Evolutionary conservation across 2,113 vertebrate genomes (phyloP).

Genomic region (Nettapus auritus): DNA sequence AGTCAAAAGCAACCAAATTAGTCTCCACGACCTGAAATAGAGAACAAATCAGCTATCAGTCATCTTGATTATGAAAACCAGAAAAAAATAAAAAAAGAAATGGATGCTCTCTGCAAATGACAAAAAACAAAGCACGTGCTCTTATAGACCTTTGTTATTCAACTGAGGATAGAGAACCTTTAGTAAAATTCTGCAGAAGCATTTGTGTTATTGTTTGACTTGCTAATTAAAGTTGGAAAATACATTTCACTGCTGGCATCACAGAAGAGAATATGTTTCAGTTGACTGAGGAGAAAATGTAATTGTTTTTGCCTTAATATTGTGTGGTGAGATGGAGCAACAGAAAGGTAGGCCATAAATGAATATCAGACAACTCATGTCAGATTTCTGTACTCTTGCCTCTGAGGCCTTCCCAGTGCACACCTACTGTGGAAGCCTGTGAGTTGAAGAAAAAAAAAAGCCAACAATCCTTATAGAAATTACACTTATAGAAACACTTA

Average conservation of each 20-base stretch:
- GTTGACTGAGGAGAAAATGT: constrained; percentile 27
- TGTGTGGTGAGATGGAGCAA: background rate
- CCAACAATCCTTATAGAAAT: background rate
- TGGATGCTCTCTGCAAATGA: constrained; percentile 23
- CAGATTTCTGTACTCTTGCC: background rate
- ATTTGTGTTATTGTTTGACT: constrained; percentile 30
- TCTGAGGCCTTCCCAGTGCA: background rate
- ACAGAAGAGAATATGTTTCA: constrained; percentile 2
- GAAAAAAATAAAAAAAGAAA: background rate
- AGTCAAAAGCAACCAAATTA: constrained; percentile 98
- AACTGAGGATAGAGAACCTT: constrained; percentile 26
- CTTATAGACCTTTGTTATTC: constrained; percentile 21
- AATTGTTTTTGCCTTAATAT: background rate
- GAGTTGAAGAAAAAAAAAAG: background rate
- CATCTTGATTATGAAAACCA: constrained; percentile 53
- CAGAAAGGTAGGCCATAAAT: background rate
- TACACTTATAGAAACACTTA: background rate
- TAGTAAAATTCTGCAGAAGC: background rate
- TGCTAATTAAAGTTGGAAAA: constrained; percentile 55
- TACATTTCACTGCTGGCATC: background rate
- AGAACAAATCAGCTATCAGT: constrained; percentile 77
- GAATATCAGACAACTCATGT: background rate
- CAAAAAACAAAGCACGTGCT: background rate
- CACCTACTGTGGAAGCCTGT: background rate
- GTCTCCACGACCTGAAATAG: constrained; percentile 96